Conservation (phyloP, 2,888 invertebrate species). For the Trichogramma dendrolimi region DNA sequence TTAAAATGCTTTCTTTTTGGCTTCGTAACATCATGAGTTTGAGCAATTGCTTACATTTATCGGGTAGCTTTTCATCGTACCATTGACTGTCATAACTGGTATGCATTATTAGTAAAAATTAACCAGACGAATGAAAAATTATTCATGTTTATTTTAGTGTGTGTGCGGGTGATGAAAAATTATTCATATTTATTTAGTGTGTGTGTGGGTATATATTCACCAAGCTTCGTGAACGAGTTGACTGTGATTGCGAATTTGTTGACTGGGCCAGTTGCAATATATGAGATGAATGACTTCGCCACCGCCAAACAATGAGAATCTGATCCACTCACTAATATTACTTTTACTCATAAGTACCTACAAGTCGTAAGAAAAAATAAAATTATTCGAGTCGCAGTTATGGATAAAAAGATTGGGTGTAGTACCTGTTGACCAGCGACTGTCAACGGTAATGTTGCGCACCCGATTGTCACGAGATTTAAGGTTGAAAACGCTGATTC, state of each 20-base stretch:
- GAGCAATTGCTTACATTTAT: conserved; percentile 14
- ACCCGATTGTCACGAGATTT: conserved; percentile 15
- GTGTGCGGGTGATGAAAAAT: neutral
- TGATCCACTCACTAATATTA: conserved; percentile 10
- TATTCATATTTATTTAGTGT: neutral
- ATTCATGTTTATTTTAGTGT: neutral
- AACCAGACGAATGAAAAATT: neutral
- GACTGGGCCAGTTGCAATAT: conserved; percentile 24
- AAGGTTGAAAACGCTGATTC: conserved; percentile 11
- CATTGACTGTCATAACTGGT: conserved; percentile 20
- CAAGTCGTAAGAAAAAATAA: neutral
- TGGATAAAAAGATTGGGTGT: neutral
- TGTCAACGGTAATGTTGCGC: conserved; percentile 14
- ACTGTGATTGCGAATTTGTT: conserved; percentile 23
- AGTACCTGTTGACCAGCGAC: conserved; percentile 9
- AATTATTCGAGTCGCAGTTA: neutral
- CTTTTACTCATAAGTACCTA: conserved; percentile 17
- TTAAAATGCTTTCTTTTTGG: conserved; percentile 17
- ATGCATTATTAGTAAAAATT: neutral
- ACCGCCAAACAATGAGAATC: conserved; percentile 7
- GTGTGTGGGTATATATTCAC: conserved; percentile 7
- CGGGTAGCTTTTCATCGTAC: conserved; percentile 17
- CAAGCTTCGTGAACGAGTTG: conserved; percentile 16
- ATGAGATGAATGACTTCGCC: conserved; percentile 21
- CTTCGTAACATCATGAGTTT: conserved; percentile 20